Base-by-base conservation (phyloP, 2,113 vertebrate genomes). In the Antigone vipio region DNA sequence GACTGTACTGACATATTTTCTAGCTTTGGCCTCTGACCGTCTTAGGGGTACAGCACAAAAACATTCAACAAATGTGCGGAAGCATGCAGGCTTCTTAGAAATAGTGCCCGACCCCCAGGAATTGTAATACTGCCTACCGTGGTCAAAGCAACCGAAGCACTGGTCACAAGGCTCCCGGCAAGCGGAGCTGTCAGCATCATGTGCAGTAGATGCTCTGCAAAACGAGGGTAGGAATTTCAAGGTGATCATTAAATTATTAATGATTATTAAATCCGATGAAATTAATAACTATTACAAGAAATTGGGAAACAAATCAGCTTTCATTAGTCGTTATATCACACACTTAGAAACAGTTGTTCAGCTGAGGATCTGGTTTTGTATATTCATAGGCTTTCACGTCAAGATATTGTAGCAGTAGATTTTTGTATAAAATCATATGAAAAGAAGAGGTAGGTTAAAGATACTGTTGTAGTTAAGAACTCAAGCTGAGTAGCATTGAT, bases 101-200 rank as follows among this genome's bases (percentile, higher is more conserved):
- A 18, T 0, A 1, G 49, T 22, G 18, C 58, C 30, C 0, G 1
- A 10, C 15, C 52, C 82, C 56, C 15, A 5, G 53, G 35, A 9
- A 11, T 42, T 9, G 4, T 2, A 1, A 2, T 22, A 6, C 9
- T 67, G 35, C 75, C 80, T 15, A 11, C 45, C 29, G 1, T 22
- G 56, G 15, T 34, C 47, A 29, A 10, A 71, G 45, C 42, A 21
- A 27, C 67, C 9, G 2, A 49, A 5, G 23, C 13, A 0, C 53
- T 35, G 16, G 53, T 77, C 42, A 35, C 16, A 2, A 5, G 44
- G 15, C 63, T 60, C 14, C 12, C 14, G 44, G 24, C 47, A 15
- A 22, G n/a, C 68, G 29, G 10, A 26, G 22, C 6, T 17, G 45
- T 24, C 5, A 1, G 7, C 21, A 0, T 40, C 19, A 30, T 21